Evolutionary conservation across 2,888 invertebrate species (phyloP).

Genomic region (Xylocampa areola): DNA sequence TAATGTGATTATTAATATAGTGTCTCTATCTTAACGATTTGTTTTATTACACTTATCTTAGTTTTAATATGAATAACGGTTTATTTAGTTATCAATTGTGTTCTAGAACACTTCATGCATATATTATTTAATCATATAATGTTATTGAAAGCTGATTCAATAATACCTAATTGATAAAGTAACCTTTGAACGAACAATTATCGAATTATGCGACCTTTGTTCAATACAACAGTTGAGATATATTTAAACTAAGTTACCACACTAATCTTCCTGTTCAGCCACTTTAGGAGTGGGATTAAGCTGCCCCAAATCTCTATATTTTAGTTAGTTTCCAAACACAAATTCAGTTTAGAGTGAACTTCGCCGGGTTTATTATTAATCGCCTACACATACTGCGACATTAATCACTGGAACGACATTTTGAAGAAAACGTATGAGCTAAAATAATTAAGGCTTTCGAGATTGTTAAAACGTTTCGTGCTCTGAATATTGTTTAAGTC

Average conservation of each 20-base stretch:
- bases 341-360: conserved; percentile 57
- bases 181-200: conserved; percentile 24
- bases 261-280: conserved; percentile 67
- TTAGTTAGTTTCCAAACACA: conserved; percentile 65
- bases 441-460: conserved; percentile 30
- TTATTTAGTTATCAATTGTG: not conserved
- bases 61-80: too few species aligned
- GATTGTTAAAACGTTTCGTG: conserved; percentile 28
- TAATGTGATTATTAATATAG: not conserved
- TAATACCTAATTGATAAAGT: conserved; percentile 25
- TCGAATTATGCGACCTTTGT: conserved; percentile 40
- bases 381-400: conserved; percentile 15
- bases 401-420: conserved; percentile 27
- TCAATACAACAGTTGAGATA: conserved; percentile 53
- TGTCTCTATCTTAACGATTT: not conserved
- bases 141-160: conserved; percentile 34
- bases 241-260: conserved; percentile 65
- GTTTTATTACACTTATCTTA: conserved; percentile 13
- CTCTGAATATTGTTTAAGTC: conserved; percentile 30
- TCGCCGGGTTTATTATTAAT: conserved; percentile 42
- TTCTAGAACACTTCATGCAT: not conserved
- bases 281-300: conserved; percentile 69
- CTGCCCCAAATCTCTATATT: conserved; percentile 56
- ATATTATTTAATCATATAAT: not conserved
- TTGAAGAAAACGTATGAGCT: conserved; percentile 27